These are phyloP conservation scores for Poecilia velifera DNA, from an alignment of 2,797 vertebrate species.

Conservation along the genomic window DNA sequence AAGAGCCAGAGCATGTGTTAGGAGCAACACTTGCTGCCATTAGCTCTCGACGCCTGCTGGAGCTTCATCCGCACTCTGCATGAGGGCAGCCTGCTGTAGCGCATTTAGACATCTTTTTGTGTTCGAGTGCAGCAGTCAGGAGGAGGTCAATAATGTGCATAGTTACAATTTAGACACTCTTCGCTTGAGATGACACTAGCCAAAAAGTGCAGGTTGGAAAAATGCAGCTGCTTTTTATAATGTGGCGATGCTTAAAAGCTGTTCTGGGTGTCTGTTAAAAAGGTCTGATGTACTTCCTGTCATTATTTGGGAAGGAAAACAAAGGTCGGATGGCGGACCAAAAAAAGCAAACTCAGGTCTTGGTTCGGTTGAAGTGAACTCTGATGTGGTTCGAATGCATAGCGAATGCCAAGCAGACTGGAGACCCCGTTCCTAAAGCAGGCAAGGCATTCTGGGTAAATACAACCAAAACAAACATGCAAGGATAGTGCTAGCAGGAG, in stretches of 20 bases:
- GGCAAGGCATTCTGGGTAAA: not conserved
- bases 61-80: slow-evolving; percentile 72
- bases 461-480: not conserved
- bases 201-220: slow-evolving; percentile 54
- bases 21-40: slow-evolving; percentile 64
- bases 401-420: not conserved
- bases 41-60: slow-evolving; percentile 56
- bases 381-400: not conserved
- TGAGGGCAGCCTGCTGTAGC: slow-evolving; percentile 63
- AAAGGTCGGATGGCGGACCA: slow-evolving; percentile 36
- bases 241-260: slow-evolving; percentile 58
- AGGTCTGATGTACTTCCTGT: slow-evolving; percentile 70
- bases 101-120: slow-evolving; percentile 70
- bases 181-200: slow-evolving; percentile 60
- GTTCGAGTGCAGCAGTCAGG: slow-evolving; percentile 69
- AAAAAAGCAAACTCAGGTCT: too few relatives aligned
- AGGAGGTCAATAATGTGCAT: slow-evolving; percentile 69
- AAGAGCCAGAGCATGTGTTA: slow-evolving; percentile 73
- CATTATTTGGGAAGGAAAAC: slow-evolving; percentile 77
- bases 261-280: slow-evolving; percentile 63
- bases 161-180: slow-evolving; percentile 77
- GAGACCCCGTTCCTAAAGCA: not conserved
- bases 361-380: not conserved
- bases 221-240: slow-evolving; percentile 73
- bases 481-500: too few relatives aligned